Conservation (phyloP, 2,797 vertebrate species). For the Melanotaenia trifasciata region DNA sequence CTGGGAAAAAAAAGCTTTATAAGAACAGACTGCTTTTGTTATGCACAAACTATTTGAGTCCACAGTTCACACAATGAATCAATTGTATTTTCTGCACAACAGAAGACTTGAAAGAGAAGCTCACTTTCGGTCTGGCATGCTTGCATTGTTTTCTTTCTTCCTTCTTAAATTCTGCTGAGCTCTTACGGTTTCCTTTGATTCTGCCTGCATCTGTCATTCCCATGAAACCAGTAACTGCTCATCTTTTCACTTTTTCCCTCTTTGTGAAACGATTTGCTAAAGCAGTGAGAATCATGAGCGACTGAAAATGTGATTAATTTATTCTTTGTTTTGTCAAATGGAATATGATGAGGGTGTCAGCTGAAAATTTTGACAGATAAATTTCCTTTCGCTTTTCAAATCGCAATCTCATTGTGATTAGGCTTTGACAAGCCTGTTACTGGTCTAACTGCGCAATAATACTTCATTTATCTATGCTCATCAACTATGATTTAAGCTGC, state of each 20-base stretch:
- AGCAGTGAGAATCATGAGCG: constrained; percentile 46
- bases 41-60: constrained; percentile 15
- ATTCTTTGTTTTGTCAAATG: constrained; percentile 52
- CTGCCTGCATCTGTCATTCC: constrained; percentile 71
- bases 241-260: constrained; percentile 69
- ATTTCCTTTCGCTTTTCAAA: constrained; percentile 33
- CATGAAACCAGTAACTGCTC: constrained; percentile 68
- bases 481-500: constrained; percentile 21
- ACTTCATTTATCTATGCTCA: constrained; percentile 16
- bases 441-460: constrained; percentile 45
- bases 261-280: constrained; percentile 56
- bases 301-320: constrained; percentile 67
- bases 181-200: constrained; percentile 72
- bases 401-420: constrained; percentile 38
- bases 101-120: constrained; percentile 59
- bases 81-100: constrained; percentile 35
- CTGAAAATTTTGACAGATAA: constrained; percentile 42
- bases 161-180: constrained; percentile 68
- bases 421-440: constrained; percentile 37
- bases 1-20: not conserved
- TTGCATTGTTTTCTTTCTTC: constrained; percentile 45
- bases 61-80: constrained; percentile 32
- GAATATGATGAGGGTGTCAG: constrained; percentile 42
- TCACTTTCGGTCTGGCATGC: constrained; percentile 48
- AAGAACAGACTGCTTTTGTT: constrained; percentile 22